Conservation (phyloP, 2,797 vertebrate species). For the Sparidentex hasta region DNA sequence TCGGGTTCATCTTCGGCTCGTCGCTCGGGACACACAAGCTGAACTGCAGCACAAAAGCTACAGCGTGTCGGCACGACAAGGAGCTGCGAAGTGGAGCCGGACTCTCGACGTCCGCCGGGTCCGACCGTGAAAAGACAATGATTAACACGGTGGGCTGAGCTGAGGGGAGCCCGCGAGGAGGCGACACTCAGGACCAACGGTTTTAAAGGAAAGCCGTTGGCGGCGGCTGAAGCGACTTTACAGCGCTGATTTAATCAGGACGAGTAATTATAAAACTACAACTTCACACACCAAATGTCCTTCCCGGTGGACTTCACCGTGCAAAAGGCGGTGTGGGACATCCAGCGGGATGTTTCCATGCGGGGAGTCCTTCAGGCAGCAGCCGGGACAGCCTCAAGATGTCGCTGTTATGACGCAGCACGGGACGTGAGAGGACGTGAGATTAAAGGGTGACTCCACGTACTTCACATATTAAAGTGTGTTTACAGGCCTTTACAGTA, state of each 20-base stretch:
- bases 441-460: no score
- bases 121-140: neutral
- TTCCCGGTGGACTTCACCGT: no score
- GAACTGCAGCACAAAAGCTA: no score
- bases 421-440: no score
- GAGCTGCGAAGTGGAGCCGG: neutral
- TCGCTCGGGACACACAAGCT: neutral
- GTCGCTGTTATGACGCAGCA: conserved; percentile 16
- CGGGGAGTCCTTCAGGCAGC: conserved; percentile 28
- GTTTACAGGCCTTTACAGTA: no score
- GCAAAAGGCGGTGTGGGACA: neutral
- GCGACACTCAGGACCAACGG: no score
- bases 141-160: conserved; percentile 3
- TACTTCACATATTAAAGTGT: no score
- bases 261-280: neutral
- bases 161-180: neutral
- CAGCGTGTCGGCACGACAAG: fast-evolving
- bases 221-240: no score
- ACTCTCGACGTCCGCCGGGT: neutral
- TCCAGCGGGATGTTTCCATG: neutral
- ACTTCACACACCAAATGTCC: fast-evolving
- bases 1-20: conserved; percentile 74
- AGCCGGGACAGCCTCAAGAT: conserved; percentile 30
- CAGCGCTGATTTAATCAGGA: no score
- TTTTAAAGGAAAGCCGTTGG: no score